Evolutionary conservation across 64 coral and sea anemone species (phyloP).

Genomic region (Montipora cactus): DNA sequence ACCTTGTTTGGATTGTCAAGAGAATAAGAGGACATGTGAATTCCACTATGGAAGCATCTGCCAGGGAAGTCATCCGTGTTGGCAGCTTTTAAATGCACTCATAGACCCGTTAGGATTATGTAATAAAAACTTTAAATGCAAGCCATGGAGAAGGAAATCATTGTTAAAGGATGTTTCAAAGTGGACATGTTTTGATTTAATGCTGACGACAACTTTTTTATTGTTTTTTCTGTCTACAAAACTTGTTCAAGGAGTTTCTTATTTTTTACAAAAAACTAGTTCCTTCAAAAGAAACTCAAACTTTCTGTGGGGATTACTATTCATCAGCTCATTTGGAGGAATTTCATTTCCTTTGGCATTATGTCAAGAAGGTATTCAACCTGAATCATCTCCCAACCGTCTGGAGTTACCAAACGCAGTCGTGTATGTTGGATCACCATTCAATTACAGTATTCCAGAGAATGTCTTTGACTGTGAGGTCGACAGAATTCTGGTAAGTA

Average conservation of each 20-base stretch:
- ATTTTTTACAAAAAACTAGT: not conserved
- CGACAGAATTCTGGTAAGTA: conserved; percentile 83
- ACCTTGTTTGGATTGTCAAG: not conserved
- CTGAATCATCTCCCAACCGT: conserved; percentile 18
- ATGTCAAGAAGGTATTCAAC: conserved; percentile 50
- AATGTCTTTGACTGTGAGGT: conserved; percentile 78
- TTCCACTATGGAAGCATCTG: not conserved
- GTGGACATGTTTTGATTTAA: not conserved
- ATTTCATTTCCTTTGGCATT: conserved; percentile 16
- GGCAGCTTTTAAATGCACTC: not conserved
- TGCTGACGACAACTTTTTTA: conserved; percentile 8
- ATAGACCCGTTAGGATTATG: not conserved
- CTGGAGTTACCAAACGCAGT: conserved; percentile 49
- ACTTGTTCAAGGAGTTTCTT: not conserved
- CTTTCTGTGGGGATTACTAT: not conserved
- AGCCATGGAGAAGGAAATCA: conserved; percentile 63
- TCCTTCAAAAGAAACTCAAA: not conserved
- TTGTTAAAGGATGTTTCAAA: not conserved
- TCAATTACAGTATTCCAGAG: conserved; percentile 78
- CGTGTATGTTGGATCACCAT: conserved; percentile 64
- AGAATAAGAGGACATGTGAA: not conserved
- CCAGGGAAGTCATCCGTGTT: not conserved
- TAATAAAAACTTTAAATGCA: conserved; percentile 54
- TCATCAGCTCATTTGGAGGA: not conserved
- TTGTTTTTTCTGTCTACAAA: not conserved